Base-by-base conservation (phyloP, 2,797 vertebrate genomes). In the Gambusia yucatana region DNA sequence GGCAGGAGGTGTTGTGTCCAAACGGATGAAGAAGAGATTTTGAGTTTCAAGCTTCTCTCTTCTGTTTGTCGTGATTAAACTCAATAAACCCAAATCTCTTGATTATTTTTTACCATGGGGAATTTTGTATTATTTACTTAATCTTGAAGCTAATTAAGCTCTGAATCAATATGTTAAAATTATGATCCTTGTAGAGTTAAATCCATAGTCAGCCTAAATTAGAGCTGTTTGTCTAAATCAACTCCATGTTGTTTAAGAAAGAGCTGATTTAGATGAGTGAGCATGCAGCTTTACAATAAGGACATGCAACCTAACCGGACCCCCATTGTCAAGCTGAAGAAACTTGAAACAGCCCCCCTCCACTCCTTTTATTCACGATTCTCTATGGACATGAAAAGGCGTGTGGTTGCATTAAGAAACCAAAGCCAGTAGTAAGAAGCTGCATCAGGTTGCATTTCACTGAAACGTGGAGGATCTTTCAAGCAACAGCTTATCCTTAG, bases 331-430 rank as follows among this genome's bases (percentile, higher is more conserved):
- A 81, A 88, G 87, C 87, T 84, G 65, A 86, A 90, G 93, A 91
- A 96, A 95, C 91, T 85, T 83, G 82, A 95, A 93, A 89, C 93
- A 50, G 86, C 84, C 88, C 91, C 93, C 89, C 65, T 50, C 92
- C 48, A 22, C 50, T 70, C 43, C 91, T 95, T 93, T 93, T 94
- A 46, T 95, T 92, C 90, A 93, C 78, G 83, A 89, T 88, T 93
- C 87, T 86, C 92, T 94, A 94, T 88, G 22, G 85, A 95, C 95
- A 94, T 96, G 94, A 95, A 93, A 82, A 89, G 91, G 90, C 94
- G 94, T 95, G 96, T 96, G 97, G 94, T 91, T 52, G 78, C 94
- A 97, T 99, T 92, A 98, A 98, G 98, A 97, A 98, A 97, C 97
- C 79, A 96, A 89, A 96, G 94, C 82, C 89, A 77, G 91, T 88